Evolutionary conservation across 2,888 invertebrate genomes (phyloP).

Genomic region (Plagiodera versicolora): DNA sequence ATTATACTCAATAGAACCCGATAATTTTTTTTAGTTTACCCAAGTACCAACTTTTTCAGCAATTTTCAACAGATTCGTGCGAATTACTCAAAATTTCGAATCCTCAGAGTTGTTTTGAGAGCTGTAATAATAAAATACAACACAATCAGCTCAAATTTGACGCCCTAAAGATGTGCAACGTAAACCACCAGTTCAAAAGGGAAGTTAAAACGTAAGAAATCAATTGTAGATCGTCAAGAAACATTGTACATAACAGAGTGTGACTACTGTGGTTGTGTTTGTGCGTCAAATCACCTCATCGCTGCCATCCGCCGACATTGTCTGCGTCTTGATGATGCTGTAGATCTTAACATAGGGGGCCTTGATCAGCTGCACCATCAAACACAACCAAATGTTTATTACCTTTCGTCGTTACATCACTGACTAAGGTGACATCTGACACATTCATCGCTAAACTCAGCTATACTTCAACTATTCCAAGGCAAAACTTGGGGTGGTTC

Average conservation of each 20-base stretch:
- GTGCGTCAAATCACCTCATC: conserved; percentile 52
- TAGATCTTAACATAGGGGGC: conserved; percentile 96
- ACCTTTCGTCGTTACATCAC: conserved; percentile 6
- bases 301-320: conserved; percentile 68
- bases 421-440: neutral
- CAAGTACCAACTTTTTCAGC: too few species aligned
- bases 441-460: too few species aligned
- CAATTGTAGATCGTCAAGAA: conserved; percentile 11
- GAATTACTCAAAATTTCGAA: too few species aligned
- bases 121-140: too few species aligned
- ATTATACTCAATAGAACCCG: too few species aligned
- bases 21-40: too few species aligned
- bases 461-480: too few species aligned
- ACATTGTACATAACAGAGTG: conserved; percentile 27
- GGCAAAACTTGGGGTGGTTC: too few species aligned
- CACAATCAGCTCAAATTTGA: too few species aligned
- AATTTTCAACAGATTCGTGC: too few species aligned
- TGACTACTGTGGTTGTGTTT: conserved; percentile 36
- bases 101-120: too few species aligned
- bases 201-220: conserved; percentile 6
- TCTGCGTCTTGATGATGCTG: conserved; percentile 93
- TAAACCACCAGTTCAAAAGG: neutral
- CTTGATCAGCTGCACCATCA: conserved; percentile 81
- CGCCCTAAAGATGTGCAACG: neutral
- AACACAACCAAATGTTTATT: conserved; percentile 30